These are phyloP conservation scores for Neodiprion fabricii DNA, from an alignment of 1,140 invertebrate species.

Conservation along the genomic window DNA sequence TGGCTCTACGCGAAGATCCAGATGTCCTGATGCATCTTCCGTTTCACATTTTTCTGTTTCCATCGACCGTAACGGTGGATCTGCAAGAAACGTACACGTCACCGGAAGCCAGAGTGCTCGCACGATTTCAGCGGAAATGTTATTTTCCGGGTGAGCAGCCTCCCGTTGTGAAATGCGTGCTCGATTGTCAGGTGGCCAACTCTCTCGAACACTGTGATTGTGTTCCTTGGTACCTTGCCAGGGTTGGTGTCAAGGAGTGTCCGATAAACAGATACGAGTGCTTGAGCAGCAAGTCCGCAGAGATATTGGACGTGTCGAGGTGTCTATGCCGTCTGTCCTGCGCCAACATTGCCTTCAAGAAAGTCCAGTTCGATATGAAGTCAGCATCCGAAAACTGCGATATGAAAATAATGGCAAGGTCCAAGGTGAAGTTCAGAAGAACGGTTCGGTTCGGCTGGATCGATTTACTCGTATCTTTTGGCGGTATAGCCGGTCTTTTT, in stretches of 20 bases:
- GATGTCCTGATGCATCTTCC: neutral
- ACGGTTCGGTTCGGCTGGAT: conserved; percentile 81
- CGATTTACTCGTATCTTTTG: conserved; percentile 71
- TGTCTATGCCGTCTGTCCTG: conserved; percentile 31
- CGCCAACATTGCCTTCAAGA: conserved; percentile 24
- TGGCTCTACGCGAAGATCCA: neutral
- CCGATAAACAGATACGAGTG: conserved; percentile 24
- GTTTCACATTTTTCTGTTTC: neutral
- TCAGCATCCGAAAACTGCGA: conserved; percentile 6
- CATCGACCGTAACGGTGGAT: neutral
- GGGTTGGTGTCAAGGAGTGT: conserved; percentile 11
- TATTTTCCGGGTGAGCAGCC: conserved; percentile 20
- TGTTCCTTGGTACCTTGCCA: conserved; percentile 41
- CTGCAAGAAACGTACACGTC: neutral
- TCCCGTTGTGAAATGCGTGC: conserved; percentile 41
- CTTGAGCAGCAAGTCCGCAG: neutral
- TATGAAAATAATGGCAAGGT: conserved; percentile 59
- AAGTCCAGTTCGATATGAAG: neutral
- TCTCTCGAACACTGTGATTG: conserved; percentile 41
- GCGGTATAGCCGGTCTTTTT: conserved; percentile 78
- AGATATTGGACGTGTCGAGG: neutral
- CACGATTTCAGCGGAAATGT: conserved; percentile 21
- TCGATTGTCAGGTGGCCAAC: conserved; percentile 41
- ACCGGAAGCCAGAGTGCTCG: conserved; percentile 9
- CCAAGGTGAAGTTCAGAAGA: conserved; percentile 75